Conservation (phyloP, 1,140 invertebrate genomes). For the Dinothrombium tinctorium region DNA sequence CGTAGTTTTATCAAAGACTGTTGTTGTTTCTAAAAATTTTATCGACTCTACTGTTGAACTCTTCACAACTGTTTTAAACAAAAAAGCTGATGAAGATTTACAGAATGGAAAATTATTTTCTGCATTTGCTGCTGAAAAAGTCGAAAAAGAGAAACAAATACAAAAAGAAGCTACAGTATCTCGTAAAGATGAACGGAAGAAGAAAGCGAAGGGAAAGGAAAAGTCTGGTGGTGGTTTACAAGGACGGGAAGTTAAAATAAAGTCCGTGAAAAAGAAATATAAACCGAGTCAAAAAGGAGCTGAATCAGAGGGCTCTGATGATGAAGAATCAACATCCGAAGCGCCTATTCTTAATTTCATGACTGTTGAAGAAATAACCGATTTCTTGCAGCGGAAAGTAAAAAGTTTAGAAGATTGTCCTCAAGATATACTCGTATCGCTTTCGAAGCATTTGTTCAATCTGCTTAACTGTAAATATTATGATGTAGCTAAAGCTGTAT, state of each 20-base stretch:
- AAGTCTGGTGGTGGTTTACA: constrained; percentile 47
- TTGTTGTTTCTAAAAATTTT: constrained; percentile 31
- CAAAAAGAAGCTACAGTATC: constrained; percentile 6
- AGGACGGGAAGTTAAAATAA: constrained; percentile 83
- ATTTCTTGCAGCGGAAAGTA: too few relatives aligned
- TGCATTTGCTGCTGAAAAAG: constrained; percentile 14
- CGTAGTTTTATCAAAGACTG: constrained; percentile 24
- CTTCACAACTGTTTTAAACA: constrained; percentile 38
- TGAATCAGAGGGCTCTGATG: not conserved
- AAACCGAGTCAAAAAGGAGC: constrained; percentile 19
- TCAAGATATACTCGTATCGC: too few relatives aligned
- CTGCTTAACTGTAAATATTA: constrained; percentile 23
- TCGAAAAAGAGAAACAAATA: constrained; percentile 29
- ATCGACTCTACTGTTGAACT: constrained; percentile 39
- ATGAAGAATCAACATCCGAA: not conserved
- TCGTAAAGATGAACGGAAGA: constrained; percentile 45
- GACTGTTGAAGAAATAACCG: constrained; percentile 4
- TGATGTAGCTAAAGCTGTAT: constrained; percentile 33
- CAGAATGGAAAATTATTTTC: constrained; percentile 8
- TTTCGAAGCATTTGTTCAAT: constrained; percentile 6
- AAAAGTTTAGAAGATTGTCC: too few relatives aligned
- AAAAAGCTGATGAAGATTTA: constrained; percentile 38
- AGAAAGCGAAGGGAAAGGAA: constrained; percentile 33
- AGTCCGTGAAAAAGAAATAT: constrained; percentile 52
- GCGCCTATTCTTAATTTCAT: too few relatives aligned